Evolutionary conservation across 2,113 vertebrate genomes (phyloP), one percentile per base, ranked within the genome.

Genomic region (Ceuthmochares aereus): DNA sequence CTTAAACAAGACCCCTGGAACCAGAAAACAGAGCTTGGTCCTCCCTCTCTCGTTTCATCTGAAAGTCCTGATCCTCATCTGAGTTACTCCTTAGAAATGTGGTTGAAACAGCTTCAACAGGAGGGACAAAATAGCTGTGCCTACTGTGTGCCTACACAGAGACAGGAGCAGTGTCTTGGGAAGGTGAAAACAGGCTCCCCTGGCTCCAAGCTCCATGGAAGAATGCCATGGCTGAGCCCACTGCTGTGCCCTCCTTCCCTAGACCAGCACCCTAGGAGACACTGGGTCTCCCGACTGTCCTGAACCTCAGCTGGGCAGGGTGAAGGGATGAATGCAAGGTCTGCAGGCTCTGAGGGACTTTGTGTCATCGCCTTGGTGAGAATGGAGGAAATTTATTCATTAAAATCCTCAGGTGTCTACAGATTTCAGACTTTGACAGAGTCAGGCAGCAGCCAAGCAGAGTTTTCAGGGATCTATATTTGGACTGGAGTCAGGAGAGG

Each of bases 391-490:
- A 4, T 55, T 51, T 51, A 42, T 78, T 89, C 52, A 77, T 84
- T 90, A 77, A 89, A 90, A 91, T 89, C 12, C 45, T 70, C 47
- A 59, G 6, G 5, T 84, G 26, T 55, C 64, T 90, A 42, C 60
- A 49, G 68, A 55, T 70, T 81, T 92, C 89, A 90, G 68, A 6
- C 19, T 1, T 27, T 78, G 72, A 77, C 16, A 67, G 67, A 86
- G 36, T 49, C 63, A 94, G 90, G 32, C 47, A 81, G 42, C n/a
- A 91, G 77, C 66, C 5, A 8, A 91, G 66, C 34, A 89, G 62
- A 63, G 43, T 73, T 93, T 89, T 89, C 2, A 2, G 40, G 66
- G 78, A 75, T 89, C 78, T 95, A 79, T 95, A 91, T 93, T 91
- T 93, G 87, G 78, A 87, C 66, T 60, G 34, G 32, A 85, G 90